phyloP scores from a whole-genome alignment of 2,797 vertebrate genomes.

The Cossypha caffra region DNA sequence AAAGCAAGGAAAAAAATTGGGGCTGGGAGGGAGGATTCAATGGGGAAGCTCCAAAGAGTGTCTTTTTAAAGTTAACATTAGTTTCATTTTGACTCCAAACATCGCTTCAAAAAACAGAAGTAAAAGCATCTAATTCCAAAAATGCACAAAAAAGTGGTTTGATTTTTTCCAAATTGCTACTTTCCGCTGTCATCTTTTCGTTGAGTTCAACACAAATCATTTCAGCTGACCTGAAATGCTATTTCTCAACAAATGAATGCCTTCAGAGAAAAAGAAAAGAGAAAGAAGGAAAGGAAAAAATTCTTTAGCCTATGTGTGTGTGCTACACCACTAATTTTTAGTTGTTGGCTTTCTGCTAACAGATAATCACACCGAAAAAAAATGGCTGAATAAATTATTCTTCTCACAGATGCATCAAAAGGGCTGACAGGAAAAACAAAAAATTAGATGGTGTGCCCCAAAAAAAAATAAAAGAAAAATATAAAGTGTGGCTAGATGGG shows the following conservation, averaged over 20 bases:
- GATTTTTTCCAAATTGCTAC: background rate
- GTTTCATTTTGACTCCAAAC: background rate
- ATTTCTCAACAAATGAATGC: background rate
- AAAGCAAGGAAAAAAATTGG: background rate
- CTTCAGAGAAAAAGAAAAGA: background rate
- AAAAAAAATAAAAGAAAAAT: background rate
- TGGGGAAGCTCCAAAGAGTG: accelerated
- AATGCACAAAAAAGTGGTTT: background rate
- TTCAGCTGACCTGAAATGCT: background rate
- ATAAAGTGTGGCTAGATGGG: background rate
- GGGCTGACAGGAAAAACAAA: background rate
- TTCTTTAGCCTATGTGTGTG: background rate
- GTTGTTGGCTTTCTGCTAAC: background rate
- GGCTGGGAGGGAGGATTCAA: background rate
- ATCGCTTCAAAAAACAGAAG: background rate
- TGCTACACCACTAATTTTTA: background rate
- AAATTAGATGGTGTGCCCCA: background rate
- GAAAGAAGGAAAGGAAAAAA: background rate
- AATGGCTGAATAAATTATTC: background rate
- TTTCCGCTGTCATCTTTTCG: background rate
- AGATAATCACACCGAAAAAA: background rate
- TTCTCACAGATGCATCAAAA: background rate
- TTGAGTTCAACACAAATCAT: background rate
- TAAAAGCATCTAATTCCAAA: slow-evolving; percentile 5
- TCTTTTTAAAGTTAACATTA: background rate